Conservation (phyloP, 2,113 vertebrate species). For the Carassius carassius region DNA sequence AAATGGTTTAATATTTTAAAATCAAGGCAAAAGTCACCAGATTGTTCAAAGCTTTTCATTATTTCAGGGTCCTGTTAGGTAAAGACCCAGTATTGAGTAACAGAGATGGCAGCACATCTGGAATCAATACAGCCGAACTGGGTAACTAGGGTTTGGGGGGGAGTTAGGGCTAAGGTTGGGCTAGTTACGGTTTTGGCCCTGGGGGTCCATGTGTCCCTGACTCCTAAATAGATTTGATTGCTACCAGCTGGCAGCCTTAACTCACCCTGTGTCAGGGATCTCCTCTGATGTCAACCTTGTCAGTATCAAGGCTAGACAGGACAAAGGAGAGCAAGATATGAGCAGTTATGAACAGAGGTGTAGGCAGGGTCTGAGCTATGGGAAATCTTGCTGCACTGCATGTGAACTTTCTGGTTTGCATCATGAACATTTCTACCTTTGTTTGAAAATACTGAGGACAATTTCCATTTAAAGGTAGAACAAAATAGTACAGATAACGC, state of each 20-base stretch:
- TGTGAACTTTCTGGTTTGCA: conserved; percentile 27
- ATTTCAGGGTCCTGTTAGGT: conserved; percentile 70
- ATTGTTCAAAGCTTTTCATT: conserved; percentile 51
- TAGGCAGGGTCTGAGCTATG: conserved; percentile 15
- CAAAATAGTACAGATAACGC: background rate
- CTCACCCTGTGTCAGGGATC: conserved; percentile 79
- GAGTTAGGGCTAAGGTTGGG: conserved; percentile 62
- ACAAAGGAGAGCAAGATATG: conserved; percentile 69
- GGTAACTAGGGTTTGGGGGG: conserved; percentile 67
- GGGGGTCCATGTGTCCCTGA: conserved; percentile 80
- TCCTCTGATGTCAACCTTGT: conserved; percentile 82
- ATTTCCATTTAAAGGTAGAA: background rate
- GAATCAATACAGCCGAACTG: conserved; percentile 75
- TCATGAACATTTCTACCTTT: conserved; percentile 1
- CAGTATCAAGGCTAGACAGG: conserved; percentile 76
- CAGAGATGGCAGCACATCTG: conserved; percentile 71
- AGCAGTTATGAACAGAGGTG: conserved; percentile 55
- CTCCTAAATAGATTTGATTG: conserved; percentile 84
- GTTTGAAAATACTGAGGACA: background rate
- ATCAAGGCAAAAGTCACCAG: background rate
- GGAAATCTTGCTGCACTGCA: conserved; percentile 4
- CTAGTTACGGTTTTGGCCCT: conserved; percentile 78
- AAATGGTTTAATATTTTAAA: background rate
- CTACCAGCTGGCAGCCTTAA: conserved; percentile 82
- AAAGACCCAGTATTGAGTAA: conserved; percentile 60